A percentile compares a stretch with the other conserved stretches of the same genome.
Evolutionary conservation across 2,113 vertebrate species (phyloP).

Genomic region (Acrocephalus arundinaceus): DNA sequence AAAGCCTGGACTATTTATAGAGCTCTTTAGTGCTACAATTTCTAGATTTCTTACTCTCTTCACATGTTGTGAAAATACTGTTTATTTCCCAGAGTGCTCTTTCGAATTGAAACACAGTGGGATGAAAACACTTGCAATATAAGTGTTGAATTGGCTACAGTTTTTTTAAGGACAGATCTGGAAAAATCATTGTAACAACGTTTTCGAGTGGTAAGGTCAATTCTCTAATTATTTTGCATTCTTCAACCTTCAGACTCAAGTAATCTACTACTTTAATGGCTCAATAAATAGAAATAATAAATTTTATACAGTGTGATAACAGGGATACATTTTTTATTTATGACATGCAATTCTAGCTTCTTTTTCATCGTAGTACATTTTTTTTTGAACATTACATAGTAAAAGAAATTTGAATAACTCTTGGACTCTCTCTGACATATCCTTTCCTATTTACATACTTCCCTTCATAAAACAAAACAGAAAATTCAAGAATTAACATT

Average conservation of each 20-base stretch:
- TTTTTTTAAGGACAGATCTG: neutral
- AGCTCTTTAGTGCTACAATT: neutral
- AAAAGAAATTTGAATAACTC: neutral
- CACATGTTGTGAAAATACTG: neutral
- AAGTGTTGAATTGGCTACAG: neutral
- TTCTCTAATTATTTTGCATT: neutral
- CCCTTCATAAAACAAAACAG: neutral
- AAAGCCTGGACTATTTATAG: neutral
- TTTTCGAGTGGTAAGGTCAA: neutral
- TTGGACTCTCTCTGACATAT: neutral
- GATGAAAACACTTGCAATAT: neutral
- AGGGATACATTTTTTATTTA: neutral
- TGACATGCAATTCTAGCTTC: neutral
- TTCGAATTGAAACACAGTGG: neutral
- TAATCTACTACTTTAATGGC: neutral
- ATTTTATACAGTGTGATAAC: neutral
- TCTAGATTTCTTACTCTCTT: neutral
- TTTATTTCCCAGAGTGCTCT: neutral
- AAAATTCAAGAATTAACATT: neutral
- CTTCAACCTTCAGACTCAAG: neutral
- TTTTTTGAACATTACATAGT: neutral
- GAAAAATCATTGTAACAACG: neutral
- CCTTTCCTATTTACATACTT: neutral
- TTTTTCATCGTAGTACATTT: neutral
- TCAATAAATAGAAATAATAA: neutral